Evolutionary conservation across 2,113 vertebrate species (phyloP).

Genomic region (Gambusia affinis): DNA sequence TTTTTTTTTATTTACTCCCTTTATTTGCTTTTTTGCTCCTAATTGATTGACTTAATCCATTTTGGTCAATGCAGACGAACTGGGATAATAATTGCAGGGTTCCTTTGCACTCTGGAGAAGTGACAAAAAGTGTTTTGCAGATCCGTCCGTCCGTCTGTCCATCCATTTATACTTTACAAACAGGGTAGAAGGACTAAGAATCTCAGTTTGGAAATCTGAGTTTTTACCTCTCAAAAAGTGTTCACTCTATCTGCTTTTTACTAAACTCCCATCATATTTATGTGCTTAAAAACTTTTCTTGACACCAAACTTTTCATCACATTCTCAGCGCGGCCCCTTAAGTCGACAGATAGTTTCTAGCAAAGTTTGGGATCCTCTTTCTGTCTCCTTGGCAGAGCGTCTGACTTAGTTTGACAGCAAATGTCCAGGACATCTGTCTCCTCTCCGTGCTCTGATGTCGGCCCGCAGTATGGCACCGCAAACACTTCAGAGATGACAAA

Average conservation of each 20-base stretch:
- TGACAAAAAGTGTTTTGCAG: too few species aligned
- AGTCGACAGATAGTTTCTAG: slow-evolving; percentile 58
- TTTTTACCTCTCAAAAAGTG: background rate
- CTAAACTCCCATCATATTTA: too few species aligned
- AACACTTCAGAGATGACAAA: slow-evolving; percentile 81
- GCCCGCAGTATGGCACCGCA: slow-evolving; percentile 70
- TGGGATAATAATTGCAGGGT: background rate
- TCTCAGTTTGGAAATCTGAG: too few species aligned
- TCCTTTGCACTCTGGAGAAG: background rate
- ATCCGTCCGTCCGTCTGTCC: too few species aligned
- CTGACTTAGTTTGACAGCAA: slow-evolving; percentile 80
- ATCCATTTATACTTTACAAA: too few species aligned
- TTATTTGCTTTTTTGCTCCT: slow-evolving; percentile 43
- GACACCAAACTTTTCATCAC: background rate
- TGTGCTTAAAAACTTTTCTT: background rate
- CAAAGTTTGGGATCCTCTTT: slow-evolving; percentile 65
- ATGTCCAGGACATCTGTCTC: slow-evolving; percentile 82
- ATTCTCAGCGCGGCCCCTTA: background rate
- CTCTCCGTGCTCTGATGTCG: slow-evolving; percentile 71
- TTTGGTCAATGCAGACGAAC: background rate
- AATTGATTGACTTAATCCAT: slow-evolving; percentile 26
- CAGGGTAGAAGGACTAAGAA: too few species aligned
- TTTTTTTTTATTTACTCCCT: slow-evolving; percentile 21
- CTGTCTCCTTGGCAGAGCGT: slow-evolving; percentile 71
- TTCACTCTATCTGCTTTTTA: background rate